Evolutionary conservation across 2,888 invertebrate species (phyloP).

Genomic region (Trichacis sp.): DNA sequence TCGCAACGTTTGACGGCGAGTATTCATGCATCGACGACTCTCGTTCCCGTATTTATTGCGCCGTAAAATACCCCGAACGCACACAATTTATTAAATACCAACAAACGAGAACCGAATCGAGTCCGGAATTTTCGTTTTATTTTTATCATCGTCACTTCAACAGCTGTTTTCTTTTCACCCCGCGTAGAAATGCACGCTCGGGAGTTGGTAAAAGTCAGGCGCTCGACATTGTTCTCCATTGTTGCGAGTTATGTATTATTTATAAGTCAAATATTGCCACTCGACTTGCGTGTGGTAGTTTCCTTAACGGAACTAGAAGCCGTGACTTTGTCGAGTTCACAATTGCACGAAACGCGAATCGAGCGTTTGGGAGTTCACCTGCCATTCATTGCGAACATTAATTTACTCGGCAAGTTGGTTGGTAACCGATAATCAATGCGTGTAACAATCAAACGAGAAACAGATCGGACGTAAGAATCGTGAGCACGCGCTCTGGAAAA

Average conservation of each 20-base stretch:
- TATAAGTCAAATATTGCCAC: slow-evolving; percentile 42
- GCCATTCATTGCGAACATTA: no score
- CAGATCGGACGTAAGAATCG: no score
- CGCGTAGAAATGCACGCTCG: slow-evolving; percentile 17
- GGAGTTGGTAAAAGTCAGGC: slow-evolving; percentile 31
- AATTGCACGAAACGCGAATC: slow-evolving; percentile 14
- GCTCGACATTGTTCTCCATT: slow-evolving; percentile 26
- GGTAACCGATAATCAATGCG: no score
- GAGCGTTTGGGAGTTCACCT: slow-evolving; percentile 18
- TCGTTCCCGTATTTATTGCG: not conserved
- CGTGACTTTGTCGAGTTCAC: slow-evolving; percentile 5
- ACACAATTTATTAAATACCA: not conserved
- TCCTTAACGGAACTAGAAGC: slow-evolving; percentile 26
- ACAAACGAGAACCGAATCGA: not conserved
- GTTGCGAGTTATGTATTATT: slow-evolving; percentile 37
- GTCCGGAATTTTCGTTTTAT: no score
- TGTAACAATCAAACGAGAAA: no score
- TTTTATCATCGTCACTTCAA: not conserved
- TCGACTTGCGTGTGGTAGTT: slow-evolving; percentile 28
- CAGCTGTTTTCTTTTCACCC: slow-evolving; percentile 26
- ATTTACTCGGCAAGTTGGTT: no score
- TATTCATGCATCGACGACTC: not conserved
- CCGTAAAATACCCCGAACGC: not conserved
- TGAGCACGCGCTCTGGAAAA: no score
- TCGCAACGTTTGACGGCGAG: not conserved